Evolutionary conservation across 2,888 invertebrate genomes (phyloP).

Genomic region (Psylliodes chrysocephalus): DNA sequence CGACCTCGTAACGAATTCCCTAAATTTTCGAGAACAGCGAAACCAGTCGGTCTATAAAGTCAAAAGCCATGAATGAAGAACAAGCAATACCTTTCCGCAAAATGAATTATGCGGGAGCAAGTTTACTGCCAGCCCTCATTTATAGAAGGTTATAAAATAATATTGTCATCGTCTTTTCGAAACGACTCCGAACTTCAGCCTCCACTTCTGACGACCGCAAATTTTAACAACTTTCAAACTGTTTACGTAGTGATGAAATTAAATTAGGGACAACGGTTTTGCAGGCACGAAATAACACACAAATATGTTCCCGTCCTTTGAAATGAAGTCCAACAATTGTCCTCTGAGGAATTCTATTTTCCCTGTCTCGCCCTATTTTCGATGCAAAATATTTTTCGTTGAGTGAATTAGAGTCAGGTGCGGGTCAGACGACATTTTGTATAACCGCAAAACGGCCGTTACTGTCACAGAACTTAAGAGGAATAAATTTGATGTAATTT

Average conservation of each 20-base stretch:
- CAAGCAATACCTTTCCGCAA: conserved; percentile 11
- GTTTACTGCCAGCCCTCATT: conserved; percentile 21
- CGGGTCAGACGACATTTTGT: neutral
- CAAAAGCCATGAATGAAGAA: conserved; percentile 17
- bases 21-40: neutral
- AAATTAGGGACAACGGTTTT: conserved; percentile 15
- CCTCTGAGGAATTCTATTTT: conserved; percentile 1
- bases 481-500: no score
- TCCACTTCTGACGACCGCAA: conserved; percentile 14
- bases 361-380: neutral
- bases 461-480: no score
- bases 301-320: neutral
- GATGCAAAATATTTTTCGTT: neutral
- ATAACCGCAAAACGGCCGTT: no score
- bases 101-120: conserved; percentile 16
- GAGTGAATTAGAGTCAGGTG: neutral
- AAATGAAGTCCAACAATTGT: conserved; percentile 6
- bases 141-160: conserved; percentile 17
- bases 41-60: neutral
- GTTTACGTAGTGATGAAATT: conserved; percentile 18
- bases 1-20: neutral
- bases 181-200: conserved; percentile 2
- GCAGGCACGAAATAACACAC: conserved; percentile 2
- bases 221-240: conserved; percentile 22
- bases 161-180: conserved; percentile 22